Evolutionary conservation across 2,888 invertebrate genomes (phyloP).

Genomic region (Serripes groenlandicus): DNA sequence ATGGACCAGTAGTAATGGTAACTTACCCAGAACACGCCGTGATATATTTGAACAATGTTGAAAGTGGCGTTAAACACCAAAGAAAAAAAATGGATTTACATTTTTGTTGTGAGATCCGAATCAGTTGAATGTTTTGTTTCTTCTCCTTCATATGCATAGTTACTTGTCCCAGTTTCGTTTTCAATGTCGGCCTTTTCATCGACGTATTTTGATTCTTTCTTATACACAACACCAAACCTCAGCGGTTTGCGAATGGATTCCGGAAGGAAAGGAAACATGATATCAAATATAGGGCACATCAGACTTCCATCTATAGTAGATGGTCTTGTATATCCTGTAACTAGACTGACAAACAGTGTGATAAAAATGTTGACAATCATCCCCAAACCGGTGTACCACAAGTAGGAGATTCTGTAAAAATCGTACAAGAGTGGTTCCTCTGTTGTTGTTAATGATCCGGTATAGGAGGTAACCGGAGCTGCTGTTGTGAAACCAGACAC

Average conservation of each 20-base stretch:
- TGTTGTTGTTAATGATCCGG: not conserved
- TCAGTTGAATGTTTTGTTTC: too few species aligned
- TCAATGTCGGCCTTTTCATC: not conserved
- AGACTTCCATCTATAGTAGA: constrained; percentile 40
- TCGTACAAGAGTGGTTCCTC: constrained; percentile 45
- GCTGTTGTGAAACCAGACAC: not conserved
- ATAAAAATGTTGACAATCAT: constrained; percentile 60
- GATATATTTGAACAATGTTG: too few species aligned
- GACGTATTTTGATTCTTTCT: constrained; percentile 1
- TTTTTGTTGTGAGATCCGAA: too few species aligned
- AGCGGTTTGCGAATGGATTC: constrained; percentile 52
- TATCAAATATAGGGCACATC: constrained; percentile 61
- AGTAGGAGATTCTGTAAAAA: constrained; percentile 70
- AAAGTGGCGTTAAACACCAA: too few species aligned
- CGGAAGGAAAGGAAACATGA: constrained; percentile 60
- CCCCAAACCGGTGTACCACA: constrained; percentile 70
- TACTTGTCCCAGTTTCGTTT: not conserved
- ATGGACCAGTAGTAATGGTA: too few species aligned
- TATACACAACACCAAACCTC: constrained; percentile 58
- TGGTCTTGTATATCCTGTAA: constrained; percentile 61
- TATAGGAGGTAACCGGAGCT: not conserved
- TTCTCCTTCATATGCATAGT: not conserved
- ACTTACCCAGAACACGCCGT: too few species aligned
- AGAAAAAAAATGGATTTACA: too few species aligned
- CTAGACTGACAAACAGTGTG: constrained; percentile 63